These are phyloP conservation scores for Triplophysa bombifrons DNA, from an alignment of 2,797 vertebrate species.

Conservation along the genomic window DNA sequence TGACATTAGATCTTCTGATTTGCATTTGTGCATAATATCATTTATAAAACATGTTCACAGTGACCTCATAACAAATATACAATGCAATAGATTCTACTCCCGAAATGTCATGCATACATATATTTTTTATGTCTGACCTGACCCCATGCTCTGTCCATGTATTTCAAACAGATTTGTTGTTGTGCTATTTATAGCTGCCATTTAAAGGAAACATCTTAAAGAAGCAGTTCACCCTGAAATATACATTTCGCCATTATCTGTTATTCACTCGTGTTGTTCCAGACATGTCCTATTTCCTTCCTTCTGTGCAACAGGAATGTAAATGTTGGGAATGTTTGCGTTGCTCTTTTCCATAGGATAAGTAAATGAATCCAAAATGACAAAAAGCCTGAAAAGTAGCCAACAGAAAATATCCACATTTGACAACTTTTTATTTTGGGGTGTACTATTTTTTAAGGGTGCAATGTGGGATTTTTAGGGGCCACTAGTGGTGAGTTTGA, in stretches of 20 bases:
- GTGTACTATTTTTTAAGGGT: no score
- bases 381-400: no score
- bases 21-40: background rate
- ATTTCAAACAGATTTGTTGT: background rate
- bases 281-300: background rate
- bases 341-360: background rate
- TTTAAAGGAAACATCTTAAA: background rate
- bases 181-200: background rate
- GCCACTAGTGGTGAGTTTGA: no score
- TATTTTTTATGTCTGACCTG: background rate
- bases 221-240: background rate
- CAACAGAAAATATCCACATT: no score
- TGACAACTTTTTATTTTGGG: no score
- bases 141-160: background rate
- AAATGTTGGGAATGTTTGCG: background rate
- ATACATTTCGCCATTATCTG: background rate
- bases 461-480: no score
- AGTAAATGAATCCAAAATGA: no score
- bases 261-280: background rate
- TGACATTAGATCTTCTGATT: background rate
- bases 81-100: background rate
- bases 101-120: background rate
- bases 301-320: background rate
- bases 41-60: background rate
- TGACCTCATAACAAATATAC: conserved; percentile 16